Conservation (phyloP, 2,888 invertebrate species). For the Sinelater perroti region DNA sequence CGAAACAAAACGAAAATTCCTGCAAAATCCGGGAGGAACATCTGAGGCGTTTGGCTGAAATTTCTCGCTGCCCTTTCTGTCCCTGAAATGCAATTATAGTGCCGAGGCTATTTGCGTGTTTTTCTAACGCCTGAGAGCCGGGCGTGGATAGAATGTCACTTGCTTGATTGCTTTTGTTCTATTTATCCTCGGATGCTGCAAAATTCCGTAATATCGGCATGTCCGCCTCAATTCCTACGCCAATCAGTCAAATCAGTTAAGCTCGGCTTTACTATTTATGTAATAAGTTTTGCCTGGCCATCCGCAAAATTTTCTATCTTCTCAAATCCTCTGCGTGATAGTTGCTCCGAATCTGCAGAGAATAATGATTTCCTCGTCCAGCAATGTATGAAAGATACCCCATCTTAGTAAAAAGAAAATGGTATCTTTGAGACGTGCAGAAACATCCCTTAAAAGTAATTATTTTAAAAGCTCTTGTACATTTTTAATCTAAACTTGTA, state of each 20-base stretch:
- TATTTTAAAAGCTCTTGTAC: too few relatives aligned
- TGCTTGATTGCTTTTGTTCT: conserved; percentile 13
- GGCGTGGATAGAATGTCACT: not conserved
- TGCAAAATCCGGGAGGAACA: conserved; percentile 5
- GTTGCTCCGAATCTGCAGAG: conserved; percentile 8
- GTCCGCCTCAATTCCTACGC: conserved; percentile 13
- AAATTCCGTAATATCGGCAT: conserved; percentile 1
- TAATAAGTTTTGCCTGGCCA: conserved; percentile 14
- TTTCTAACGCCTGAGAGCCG: conserved; percentile 1
- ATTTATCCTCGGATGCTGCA: conserved; percentile 3
- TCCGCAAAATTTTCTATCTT: conserved; percentile 14
- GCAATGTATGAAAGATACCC: too few relatives aligned
- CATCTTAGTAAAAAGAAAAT: too few relatives aligned
- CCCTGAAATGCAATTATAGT: conserved; percentile 16
- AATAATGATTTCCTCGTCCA: too few relatives aligned
- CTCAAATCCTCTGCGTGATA: conserved; percentile 4
- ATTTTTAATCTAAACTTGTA: too few relatives aligned
- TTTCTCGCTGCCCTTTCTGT: conserved; percentile 5
- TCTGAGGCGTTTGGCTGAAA: conserved; percentile 5
- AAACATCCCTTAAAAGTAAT: too few relatives aligned
- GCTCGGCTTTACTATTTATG: conserved; percentile 11
- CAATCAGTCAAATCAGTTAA: conserved; percentile 18
- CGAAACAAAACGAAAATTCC: conserved; percentile 19
- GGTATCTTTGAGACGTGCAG: too few relatives aligned
- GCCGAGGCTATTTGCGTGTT: conserved; percentile 12